Evolutionary conservation across 1,140 invertebrate genomes (phyloP).

Genomic region (Paralvinella palmiformis): DNA sequence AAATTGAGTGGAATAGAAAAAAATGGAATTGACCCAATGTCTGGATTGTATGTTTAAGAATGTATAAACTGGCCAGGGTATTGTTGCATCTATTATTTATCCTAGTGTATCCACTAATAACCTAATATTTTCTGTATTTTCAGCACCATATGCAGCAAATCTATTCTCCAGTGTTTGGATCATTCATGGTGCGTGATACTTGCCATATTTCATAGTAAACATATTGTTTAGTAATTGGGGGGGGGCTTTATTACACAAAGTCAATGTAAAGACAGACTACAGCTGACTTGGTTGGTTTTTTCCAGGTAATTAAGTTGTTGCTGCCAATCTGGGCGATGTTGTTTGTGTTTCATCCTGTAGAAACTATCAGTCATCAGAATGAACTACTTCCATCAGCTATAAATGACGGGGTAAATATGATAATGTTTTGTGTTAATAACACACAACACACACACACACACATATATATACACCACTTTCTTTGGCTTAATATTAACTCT

Average conservation of each 20-base stretch:
- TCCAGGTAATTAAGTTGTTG: slow-evolving; percentile 51
- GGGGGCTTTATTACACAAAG: neutral
- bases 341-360: slow-evolving; percentile 52
- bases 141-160: slow-evolving; percentile 51
- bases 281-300: slow-evolving; percentile 4
- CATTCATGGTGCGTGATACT: slow-evolving; percentile 44
- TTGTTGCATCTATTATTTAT: too few species aligned
- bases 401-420: slow-evolving; percentile 38
- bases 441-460: too few species aligned
- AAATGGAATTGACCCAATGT: too few species aligned
- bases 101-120: too few species aligned
- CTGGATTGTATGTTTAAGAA: too few species aligned
- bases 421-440: neutral
- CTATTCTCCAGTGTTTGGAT: slow-evolving; percentile 51
- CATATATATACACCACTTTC: neutral
- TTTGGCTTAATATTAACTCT: too few species aligned
- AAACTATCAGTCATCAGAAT: slow-evolving; percentile 29
- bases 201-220: neutral
- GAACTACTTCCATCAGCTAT: slow-evolving; percentile 36
- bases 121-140: slow-evolving; percentile 20
- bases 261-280: too few species aligned
- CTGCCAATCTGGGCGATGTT: slow-evolving; percentile 55
- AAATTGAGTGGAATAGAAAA: too few species aligned
- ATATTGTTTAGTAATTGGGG: neutral
- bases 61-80: too few species aligned